Conservation (phyloP, 2,888 invertebrate genomes). For the Laspeyria flexula region DNA sequence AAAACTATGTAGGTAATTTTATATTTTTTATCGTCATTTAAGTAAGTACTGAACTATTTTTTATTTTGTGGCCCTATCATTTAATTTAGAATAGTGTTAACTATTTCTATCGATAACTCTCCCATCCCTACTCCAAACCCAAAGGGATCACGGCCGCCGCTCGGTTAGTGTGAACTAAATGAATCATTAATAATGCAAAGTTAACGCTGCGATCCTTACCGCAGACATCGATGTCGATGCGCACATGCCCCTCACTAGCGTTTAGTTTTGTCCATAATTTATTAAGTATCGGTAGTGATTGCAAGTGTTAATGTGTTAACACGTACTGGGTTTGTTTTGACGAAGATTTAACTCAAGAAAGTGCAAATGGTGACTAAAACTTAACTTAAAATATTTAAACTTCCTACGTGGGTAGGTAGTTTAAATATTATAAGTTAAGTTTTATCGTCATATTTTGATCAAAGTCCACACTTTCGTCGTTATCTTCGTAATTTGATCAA, state of each 20-base stretch:
- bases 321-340: not conserved
- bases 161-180: constrained; percentile 86
- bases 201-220: constrained; percentile 68
- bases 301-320: constrained; percentile 37
- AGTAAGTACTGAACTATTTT: too few relatives aligned
- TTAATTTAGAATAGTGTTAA: not conserved
- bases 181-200: constrained; percentile 85
- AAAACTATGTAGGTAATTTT: too few relatives aligned
- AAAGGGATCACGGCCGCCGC: constrained; percentile 77
- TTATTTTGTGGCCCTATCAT: too few relatives aligned
- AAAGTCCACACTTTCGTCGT: too few relatives aligned
- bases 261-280: constrained; percentile 49
- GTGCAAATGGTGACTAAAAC: not conserved
- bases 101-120: not conserved
- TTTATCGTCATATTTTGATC: too few relatives aligned
- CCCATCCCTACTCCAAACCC: constrained; percentile 64
- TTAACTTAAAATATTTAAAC: too few relatives aligned
- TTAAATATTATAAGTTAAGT: too few relatives aligned
- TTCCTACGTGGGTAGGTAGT: too few relatives aligned
- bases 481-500: too few relatives aligned
- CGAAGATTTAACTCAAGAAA: not conserved
- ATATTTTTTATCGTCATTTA: too few relatives aligned
- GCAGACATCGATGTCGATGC: constrained; percentile 74
- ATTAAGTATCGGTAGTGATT: constrained; percentile 55
- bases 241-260: constrained; percentile 62